Evolutionary conservation across 2,113 vertebrate genomes (phyloP).

Genomic region (Calyptommatus sinebrachiatus): DNA sequence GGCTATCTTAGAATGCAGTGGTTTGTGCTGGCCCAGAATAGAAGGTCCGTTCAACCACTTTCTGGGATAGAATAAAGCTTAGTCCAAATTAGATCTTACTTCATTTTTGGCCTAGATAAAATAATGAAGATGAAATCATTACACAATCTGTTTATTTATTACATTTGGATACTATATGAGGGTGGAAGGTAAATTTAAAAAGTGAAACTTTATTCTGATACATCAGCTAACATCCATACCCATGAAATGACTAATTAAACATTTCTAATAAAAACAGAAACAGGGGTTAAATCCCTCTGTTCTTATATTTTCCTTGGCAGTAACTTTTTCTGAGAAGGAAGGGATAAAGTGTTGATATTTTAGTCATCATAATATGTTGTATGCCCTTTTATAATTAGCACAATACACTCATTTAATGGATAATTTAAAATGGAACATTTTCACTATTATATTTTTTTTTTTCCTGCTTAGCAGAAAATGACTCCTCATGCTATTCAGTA

Average conservation of each 20-base stretch:
- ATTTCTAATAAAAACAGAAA: conserved; percentile 38
- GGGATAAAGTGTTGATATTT: conserved; percentile 73
- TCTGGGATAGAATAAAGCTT: too few species aligned
- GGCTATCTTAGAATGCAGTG: too few species aligned
- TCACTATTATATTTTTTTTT: conserved; percentile 54
- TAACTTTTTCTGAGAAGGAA: conserved; percentile 64
- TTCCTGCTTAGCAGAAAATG: conserved; percentile 57
- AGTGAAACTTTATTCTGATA: background rate
- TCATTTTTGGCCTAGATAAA: background rate
- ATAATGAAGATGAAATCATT: too few species aligned
- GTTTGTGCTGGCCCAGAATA: too few species aligned
- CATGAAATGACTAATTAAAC: conserved; percentile 50
- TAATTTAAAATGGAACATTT: conserved; percentile 69
- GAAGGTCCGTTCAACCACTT: too few species aligned
- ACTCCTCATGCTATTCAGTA: conserved; percentile 39
- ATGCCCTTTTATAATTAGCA: conserved; percentile 58
- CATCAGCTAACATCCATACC: conserved; percentile 1
- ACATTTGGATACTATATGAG: background rate
- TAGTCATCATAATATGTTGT: conserved; percentile 67
- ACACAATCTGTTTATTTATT: background rate
- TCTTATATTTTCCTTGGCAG: conserved; percentile 55
- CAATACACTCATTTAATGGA: conserved; percentile 62
- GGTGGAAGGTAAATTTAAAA: background rate
- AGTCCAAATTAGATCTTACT: background rate
- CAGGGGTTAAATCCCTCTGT: conserved; percentile 41